Conservation (phyloP, 1,140 invertebrate species). For the Macrotrachela quadricornifera region DNA sequence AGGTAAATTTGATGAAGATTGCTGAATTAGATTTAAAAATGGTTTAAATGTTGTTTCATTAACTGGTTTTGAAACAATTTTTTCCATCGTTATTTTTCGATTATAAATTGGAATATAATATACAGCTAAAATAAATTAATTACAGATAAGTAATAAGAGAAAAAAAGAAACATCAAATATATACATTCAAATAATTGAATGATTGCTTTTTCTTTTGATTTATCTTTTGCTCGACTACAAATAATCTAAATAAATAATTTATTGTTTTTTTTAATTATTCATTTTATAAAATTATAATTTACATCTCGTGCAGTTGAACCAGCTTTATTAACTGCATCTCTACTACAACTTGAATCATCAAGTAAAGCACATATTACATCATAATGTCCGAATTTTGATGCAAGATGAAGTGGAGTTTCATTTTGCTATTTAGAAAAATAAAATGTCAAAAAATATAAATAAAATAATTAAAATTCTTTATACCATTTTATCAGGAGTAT, state of each 20-base stretch:
- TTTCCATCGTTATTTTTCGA: too few species aligned
- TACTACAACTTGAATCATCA: conserved; percentile 53
- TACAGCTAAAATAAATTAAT: too few species aligned
- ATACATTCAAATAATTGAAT: conserved; percentile 35
- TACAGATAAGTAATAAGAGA: too few species aligned
- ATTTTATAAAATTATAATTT: conserved; percentile 1
- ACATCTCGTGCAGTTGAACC: conserved; percentile 44
- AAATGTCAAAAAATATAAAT: too few species aligned
- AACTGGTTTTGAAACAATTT: too few species aligned
- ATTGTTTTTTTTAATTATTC: conserved; percentile 16
- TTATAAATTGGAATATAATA: too few species aligned
- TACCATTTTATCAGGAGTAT: conserved; percentile 69
- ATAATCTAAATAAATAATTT: conserved; percentile 29
- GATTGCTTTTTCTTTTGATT: not conserved
- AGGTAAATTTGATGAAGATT: too few species aligned
- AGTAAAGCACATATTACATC: conserved; percentile 53
- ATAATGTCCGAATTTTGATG: conserved; percentile 57
- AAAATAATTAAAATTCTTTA: too few species aligned
- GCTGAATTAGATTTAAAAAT: too few species aligned
- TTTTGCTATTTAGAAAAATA: conserved; percentile 21
- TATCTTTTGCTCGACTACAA: not conserved
- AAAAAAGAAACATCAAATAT: conserved; percentile 12
- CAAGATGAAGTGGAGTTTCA: conserved; percentile 76
- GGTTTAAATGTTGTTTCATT: too few species aligned
- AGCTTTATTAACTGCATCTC: conserved; percentile 46